phyloP scores from a whole-genome alignment of 1,140 invertebrate genomes.

The Pararge aegeria region DNA sequence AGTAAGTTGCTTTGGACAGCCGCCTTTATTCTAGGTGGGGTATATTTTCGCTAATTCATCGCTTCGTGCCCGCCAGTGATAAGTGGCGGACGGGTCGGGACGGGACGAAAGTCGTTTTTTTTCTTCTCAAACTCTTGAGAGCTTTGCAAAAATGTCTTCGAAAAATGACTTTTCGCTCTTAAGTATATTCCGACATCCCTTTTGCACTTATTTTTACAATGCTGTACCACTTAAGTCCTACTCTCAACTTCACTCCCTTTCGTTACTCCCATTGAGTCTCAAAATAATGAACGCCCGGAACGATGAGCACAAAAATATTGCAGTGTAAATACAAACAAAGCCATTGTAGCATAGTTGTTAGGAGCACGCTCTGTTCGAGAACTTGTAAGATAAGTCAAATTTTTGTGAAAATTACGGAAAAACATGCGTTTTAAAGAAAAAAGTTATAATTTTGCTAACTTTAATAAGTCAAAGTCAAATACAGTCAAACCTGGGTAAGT shows the following conservation, averaged over 20 bases:
- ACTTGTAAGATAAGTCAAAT: too few species aligned
- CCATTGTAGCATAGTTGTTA: too few species aligned
- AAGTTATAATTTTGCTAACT: too few species aligned
- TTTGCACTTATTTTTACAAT: conserved; percentile 63
- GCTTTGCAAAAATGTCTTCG: conserved; percentile 68
- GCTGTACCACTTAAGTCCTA: conserved; percentile 48
- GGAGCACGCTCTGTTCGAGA: too few species aligned
- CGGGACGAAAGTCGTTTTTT: conserved; percentile 67
- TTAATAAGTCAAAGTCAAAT: too few species aligned
- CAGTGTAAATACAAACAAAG: background rate
- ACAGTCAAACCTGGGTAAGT: too few species aligned
- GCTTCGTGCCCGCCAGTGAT: conserved; percentile 43
- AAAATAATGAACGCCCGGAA: conserved; percentile 31
- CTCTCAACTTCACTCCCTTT: conserved; percentile 31
- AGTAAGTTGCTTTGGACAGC: too few species aligned
- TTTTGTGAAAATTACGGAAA: too few species aligned
- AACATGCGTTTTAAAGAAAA: too few species aligned
- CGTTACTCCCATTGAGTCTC: conserved; percentile 31
- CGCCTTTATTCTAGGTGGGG: conserved; percentile 5
- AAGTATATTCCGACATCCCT: conserved; percentile 70
- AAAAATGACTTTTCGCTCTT: conserved; percentile 66
- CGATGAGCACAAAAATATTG: conserved; percentile 5
- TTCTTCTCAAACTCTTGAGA: conserved; percentile 59
- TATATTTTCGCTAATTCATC: conserved; percentile 66
- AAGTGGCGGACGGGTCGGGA: conserved; percentile 56